phyloP scores from a whole-genome alignment of 2,797 vertebrate species.

The Falco concolor region DNA sequence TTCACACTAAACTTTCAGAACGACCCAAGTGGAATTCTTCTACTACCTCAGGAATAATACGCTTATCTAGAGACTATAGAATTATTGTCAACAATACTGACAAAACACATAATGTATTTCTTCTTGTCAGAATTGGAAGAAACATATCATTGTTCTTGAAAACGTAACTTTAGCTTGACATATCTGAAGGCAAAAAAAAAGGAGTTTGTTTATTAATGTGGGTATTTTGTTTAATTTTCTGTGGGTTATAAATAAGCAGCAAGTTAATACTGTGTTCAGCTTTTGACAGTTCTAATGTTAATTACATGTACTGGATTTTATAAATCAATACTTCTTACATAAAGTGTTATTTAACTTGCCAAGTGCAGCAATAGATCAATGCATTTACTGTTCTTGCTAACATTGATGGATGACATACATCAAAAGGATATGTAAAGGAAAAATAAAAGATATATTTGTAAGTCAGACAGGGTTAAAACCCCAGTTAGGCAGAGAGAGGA shows the following conservation, averaged over 20 bases:
- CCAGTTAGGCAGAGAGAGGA: neutral
- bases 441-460: slow-evolving; percentile 36
- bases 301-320: slow-evolving; percentile 59
- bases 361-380: slow-evolving; percentile 53
- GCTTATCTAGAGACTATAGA: neutral
- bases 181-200: slow-evolving; percentile 17
- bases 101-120: neutral
- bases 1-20: neutral
- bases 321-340: slow-evolving; percentile 61
- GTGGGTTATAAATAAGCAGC: slow-evolving; percentile 51
- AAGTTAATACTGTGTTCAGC: slow-evolving; percentile 55
- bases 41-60: neutral
- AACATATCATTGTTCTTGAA: neutral
- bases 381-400: slow-evolving; percentile 44
- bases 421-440: slow-evolving; percentile 42
- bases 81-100: neutral
- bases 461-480: slow-evolving; percentile 41
- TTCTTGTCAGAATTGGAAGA: slow-evolving; percentile 13
- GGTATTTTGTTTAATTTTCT: slow-evolving; percentile 58
- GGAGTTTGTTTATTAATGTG: slow-evolving; percentile 37
- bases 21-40: neutral
- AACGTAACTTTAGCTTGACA: slow-evolving; percentile 12
- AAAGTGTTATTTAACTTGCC: slow-evolving; percentile 59
- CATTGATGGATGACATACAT: slow-evolving; percentile 37
- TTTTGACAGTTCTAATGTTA: slow-evolving; percentile 63